These are phyloP conservation scores for Pectinophora gossypiella DNA, from an alignment of 1,140 invertebrate genomes.

Conservation along the genomic window DNA sequence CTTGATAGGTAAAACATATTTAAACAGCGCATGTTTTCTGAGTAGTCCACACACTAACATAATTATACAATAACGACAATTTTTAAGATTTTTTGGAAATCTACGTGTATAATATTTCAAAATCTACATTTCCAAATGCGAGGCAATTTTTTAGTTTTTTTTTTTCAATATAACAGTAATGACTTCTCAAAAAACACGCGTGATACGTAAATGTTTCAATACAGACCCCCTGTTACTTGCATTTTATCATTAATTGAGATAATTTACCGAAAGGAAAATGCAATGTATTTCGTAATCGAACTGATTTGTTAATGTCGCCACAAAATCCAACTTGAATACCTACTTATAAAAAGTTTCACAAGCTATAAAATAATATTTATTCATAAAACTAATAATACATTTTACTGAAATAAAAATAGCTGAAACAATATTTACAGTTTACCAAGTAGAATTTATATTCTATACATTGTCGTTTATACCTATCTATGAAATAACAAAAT, in stretches of 20 bases:
- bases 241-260: slow-evolving; percentile 24
- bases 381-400: slow-evolving; percentile 68
- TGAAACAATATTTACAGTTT: slow-evolving; percentile 72
- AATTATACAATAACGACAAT: slow-evolving; percentile 46
- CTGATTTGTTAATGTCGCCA: slow-evolving; percentile 42
- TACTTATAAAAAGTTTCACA: slow-evolving; percentile 51
- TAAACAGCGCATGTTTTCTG: slow-evolving; percentile 43
- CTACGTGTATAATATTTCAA: slow-evolving; percentile 64
- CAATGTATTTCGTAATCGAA: slow-evolving; percentile 6
- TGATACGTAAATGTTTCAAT: slow-evolving; percentile 20
- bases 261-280: slow-evolving; percentile 6
- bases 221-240: slow-evolving; percentile 64
- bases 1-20: no score
- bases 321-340: slow-evolving; percentile 63
- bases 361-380: slow-evolving; percentile 56
- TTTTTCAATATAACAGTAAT: slow-evolving; percentile 32
- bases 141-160: slow-evolving; percentile 70
- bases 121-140: slow-evolving; percentile 73
- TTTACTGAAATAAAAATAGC: slow-evolving; percentile 65
- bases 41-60: slow-evolving; percentile 43
- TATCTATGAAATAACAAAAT: slow-evolving; percentile 58
- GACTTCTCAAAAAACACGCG: slow-evolving; percentile 48
- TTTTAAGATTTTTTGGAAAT: slow-evolving; percentile 58
- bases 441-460: slow-evolving; percentile 52
- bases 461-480: slow-evolving; percentile 66